Conservation (phyloP, 53 echinoderm and acorn worm genomes). For the Henricia sp. region DNA sequence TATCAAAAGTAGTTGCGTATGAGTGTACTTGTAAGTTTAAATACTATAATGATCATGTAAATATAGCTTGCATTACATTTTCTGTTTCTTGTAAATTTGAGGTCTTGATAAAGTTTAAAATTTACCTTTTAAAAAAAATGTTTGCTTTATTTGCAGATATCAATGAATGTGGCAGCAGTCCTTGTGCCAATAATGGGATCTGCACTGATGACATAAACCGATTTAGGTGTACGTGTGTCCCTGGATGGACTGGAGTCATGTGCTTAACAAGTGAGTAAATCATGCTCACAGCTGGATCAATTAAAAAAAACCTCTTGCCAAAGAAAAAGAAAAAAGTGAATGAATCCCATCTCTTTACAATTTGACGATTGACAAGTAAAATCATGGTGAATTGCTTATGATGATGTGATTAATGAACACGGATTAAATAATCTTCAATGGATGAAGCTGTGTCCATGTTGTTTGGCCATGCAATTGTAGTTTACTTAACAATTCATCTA, state of each 20-base stretch:
- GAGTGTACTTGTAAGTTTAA: too few species aligned
- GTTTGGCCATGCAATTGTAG: too few species aligned
- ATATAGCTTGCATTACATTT: too few species aligned
- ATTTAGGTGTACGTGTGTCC: conserved; percentile 34
- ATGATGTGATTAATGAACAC: too few species aligned
- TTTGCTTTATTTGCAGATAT: conserved; percentile 29
- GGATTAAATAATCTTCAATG: too few species aligned
- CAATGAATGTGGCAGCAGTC: conserved; percentile 49
- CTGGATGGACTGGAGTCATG: conserved; percentile 50
- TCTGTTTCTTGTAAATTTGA: too few species aligned
- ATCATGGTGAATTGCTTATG: too few species aligned
- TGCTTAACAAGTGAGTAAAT: conserved; percentile 35
- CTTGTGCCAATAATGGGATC: conserved; percentile 37
- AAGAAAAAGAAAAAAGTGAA: neutral
- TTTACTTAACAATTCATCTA: neutral
- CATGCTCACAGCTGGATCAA: neutral
- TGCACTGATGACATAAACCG: conserved; percentile 34
- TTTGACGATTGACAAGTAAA: neutral
- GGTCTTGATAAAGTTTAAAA: too few species aligned
- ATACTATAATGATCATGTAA: too few species aligned
- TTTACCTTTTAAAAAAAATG: too few species aligned
- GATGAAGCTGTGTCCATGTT: too few species aligned
- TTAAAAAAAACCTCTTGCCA: neutral
- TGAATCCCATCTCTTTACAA: neutral
- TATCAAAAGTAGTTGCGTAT: too few species aligned